These are phyloP conservation scores for Linurgus olivaceus DNA, from an alignment of 2,797 vertebrate genomes.

Conservation along the genomic window DNA sequence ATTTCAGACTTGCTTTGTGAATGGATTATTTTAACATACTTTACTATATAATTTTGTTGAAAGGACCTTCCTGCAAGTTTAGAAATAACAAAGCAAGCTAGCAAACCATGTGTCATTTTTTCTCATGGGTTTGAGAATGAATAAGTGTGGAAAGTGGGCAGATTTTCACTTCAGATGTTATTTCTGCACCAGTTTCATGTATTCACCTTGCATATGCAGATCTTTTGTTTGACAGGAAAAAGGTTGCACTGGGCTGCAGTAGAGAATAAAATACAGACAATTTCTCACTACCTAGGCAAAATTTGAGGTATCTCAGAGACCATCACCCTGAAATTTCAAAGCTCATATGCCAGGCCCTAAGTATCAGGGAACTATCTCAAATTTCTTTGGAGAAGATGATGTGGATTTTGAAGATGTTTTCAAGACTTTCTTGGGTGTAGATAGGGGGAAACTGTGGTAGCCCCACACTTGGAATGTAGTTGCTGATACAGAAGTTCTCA, in stretches of 20 bases:
- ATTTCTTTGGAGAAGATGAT: neutral
- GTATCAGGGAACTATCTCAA: neutral
- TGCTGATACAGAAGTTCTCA: neutral
- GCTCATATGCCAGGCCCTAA: neutral
- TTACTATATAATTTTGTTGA: conserved; percentile 15
- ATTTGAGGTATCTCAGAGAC: neutral
- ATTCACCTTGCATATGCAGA: neutral
- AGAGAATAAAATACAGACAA: neutral
- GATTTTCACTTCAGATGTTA: conserved; percentile 24
- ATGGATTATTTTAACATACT: conserved; percentile 45
- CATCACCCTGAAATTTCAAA: neutral
- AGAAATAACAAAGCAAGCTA: conserved; percentile 32
- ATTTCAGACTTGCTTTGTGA: conserved; percentile 37
- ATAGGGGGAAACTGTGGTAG: neutral
- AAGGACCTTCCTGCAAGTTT: conserved; percentile 25
- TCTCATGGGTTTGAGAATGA: conserved; percentile 31
- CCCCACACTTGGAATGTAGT: neutral
- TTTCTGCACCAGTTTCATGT: neutral
- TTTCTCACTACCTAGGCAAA: neutral
- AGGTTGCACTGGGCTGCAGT: neutral
- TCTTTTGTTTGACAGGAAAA: neutral
- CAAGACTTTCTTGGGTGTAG: neutral
- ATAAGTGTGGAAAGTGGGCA: neutral
- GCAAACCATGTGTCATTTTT: neutral
- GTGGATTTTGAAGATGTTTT: neutral